Evolutionary conservation across 2,797 vertebrate genomes (phyloP), one percentile per base, ranked within the genome.

Genomic region (Prunella strophiata): DNA sequence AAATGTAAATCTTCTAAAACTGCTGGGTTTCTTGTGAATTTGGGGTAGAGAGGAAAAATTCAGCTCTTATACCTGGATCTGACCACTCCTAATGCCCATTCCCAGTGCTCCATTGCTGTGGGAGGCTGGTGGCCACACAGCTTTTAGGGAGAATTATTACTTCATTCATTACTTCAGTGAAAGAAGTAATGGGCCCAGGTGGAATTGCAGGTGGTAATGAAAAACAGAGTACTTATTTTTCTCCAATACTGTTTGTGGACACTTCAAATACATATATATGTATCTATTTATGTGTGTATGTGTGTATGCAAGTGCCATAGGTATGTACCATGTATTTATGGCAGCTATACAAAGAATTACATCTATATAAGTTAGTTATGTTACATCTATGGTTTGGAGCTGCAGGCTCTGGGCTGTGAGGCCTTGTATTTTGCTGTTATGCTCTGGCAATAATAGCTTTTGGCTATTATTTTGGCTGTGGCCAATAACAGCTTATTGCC

Each of bases 401-500:
- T 79, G 47, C 71, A 50, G 52, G 43, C 25, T 79, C 40, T 43
- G 40, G 42, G 16, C 48, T 87, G 36, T 50, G 51, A 72, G 34
- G 36, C 59, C 47, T 73, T 76, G 42, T 58, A 50, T 88, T 88
- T 91, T 90, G 52, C 27, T 82, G 80, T 91, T 77, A 76, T 74
- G 38, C 54, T 70, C n/a, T 43, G 50, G 52, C 29, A 79, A 79
- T 79, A 79, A 85, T n/a, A 67, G 67, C 67, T 90, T 73, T 73
- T 90, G 74, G 88, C 67, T 79, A 73, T 90, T 85, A 85, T 90
- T 90, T 85, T 90, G 81, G 63, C 74, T 62, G 30, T 58, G 67
- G 36, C 61, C 68, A 68, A 47, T 91, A 90, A 90, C 29, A 93
- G 45, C 74, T 93, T 91, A 88, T 77, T 79, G 84, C 85, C 80